phyloP scores from a whole-genome alignment of 2,113 vertebrate species.

The Ailuropoda melanoleuca region DNA sequence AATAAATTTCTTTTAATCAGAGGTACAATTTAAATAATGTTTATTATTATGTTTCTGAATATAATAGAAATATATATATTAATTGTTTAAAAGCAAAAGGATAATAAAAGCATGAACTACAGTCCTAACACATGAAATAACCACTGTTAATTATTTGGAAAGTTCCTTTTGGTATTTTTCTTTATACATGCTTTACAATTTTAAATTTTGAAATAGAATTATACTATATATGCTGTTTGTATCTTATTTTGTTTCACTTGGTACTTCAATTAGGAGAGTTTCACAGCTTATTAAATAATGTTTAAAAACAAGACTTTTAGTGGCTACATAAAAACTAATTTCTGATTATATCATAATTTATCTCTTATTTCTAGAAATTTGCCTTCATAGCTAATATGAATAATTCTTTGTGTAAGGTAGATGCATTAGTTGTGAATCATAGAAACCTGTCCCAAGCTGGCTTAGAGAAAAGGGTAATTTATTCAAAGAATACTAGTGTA shows the following conservation, averaged over 20 bases:
- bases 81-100: not conserved
- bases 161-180: not conserved
- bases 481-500: not conserved
- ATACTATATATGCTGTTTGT: not conserved
- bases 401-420: not conserved
- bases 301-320: not conserved
- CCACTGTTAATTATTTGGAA: not conserved
- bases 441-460: not conserved
- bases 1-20: not conserved
- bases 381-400: not conserved
- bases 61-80: not conserved
- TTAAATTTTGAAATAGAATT: not conserved
- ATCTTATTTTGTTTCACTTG: not conserved
- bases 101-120: not conserved
- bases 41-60: not conserved
- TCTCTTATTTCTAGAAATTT: not conserved
- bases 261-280: not conserved
- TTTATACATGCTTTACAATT: not conserved
- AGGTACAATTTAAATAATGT: not conserved
- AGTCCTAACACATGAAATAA: not conserved
- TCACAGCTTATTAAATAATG: constrained; percentile 36
- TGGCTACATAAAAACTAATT: not conserved
- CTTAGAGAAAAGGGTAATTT: not conserved
- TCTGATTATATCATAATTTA: not conserved
- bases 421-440: not conserved